Evolutionary conservation across 1,140 invertebrate species (phyloP), one percentile per base, ranked within the genome.

Genomic region (Scaptomyza pallida): DNA sequence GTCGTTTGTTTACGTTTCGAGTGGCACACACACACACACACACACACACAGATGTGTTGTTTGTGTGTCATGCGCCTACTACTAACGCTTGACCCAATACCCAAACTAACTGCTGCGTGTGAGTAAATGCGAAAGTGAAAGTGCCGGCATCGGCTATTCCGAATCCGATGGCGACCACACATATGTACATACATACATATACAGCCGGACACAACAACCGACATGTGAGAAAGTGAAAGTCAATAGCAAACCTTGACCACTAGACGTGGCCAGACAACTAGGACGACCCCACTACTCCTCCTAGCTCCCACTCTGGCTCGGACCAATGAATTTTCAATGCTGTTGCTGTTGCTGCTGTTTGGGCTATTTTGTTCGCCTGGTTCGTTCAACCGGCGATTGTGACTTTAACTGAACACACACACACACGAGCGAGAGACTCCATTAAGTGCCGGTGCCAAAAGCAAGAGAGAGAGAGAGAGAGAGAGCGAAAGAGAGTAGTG

Each of bases 151-250:
- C 67, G 63, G 79, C 61, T 62, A 50, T 48, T 33, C 50, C 44
- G 57, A 52, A 15, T 43, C 2, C 55, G 21, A 21, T 47, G 59
- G 50, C 59, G 52, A 67, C 62, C 68, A 30, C 68, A 30, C 68
- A 76, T n/a, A n/a, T n/a, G n/a, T n/a, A n/a, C n/a, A n/a, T n/a
- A n/a, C n/a, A n/a, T n/a, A 80, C 74, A 74, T 62, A 52, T 41
- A 55, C 48, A 51, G 40, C 12, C 5, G 23, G 37, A 64, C 48
- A 47, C 4, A 13, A 23, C 23, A 35, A 44, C 67, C 65, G 78
- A 83, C 78, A 79, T 82, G 71, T 86, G 83, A 69, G n/a, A 90
- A 88, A 90, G 89, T 89, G 89, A 90, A 90, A 90, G 89, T 90
- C 80, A 85, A 79, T 89, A 72, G 65, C 62, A 82, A 90, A 90